Base-by-base conservation (phyloP, 2,888 invertebrate genomes). In the Frankliniella intonsa region DNA sequence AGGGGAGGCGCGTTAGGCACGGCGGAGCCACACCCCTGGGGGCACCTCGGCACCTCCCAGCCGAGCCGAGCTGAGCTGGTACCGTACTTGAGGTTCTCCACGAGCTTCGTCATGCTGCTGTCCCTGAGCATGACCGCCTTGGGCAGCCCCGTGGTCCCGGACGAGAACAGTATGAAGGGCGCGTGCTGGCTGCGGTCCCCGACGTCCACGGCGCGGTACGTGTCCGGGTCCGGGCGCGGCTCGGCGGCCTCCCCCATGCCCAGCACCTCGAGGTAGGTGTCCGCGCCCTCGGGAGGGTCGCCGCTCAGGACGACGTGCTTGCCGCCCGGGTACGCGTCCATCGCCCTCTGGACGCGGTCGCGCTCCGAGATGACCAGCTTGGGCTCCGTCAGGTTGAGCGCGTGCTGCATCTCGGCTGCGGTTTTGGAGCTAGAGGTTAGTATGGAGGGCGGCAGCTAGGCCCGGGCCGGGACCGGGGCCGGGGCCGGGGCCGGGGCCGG, bases 101-200 rank as follows among this genome's bases (percentile, higher is more conserved):
- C 10, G 69, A 76, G 11, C 11, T 10, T 11, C 22, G 22, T 25
- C 22, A 25, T 3, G 10, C 9, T 0, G 22, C 11, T 25, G 69
- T 76, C 69, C 22, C 25, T 22, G 11, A 76, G 3, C 22, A 12
- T 22, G 22, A 76, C 69, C 8, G 22, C 69, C 69, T 76, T 76
- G 22, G 69, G 69, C 69, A 76, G 69, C 25, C 69, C 69, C 10
- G 69, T 76, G 69, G 69, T 76, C 22, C 69, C 69, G 22, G 69
- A 76, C 69, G 69, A 76, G 25, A 25, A 76, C 5, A 76, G 69
- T 22, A 76, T 25, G 25, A 76, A 76, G 69, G 25, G 7, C 22
- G 25, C 69, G 69, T 76, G 69, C 69, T 76, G 2, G 69, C 11
- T 25, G 69, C 69, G 69, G 69, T 76, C 69, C 22, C 69, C 69